phyloP scores from a whole-genome alignment of 2,888 invertebrate genomes.

The Chloroclystis v-ata region DNA sequence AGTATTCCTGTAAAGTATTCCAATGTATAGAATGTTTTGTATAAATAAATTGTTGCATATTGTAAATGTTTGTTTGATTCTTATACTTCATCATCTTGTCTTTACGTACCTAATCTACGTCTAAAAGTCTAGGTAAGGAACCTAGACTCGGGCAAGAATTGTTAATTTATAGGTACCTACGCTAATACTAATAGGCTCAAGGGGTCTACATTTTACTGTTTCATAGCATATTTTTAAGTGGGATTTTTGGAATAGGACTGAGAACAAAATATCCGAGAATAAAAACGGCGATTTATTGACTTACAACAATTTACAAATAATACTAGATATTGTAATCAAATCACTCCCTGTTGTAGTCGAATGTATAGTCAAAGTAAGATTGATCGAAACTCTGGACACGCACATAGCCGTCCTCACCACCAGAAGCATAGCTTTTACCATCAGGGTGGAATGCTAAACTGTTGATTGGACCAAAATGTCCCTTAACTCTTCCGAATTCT shows the following conservation, averaged over 20 bases:
- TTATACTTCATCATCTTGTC: no score
- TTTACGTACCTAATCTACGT: no score
- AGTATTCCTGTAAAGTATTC: slow-evolving; percentile 50
- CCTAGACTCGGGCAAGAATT: no score
- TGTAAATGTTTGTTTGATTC: slow-evolving; percentile 11
- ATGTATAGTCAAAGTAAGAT: slow-evolving; percentile 96
- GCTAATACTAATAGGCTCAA: no score
- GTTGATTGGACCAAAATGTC: slow-evolving; percentile 99
- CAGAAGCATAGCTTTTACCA: slow-evolving; percentile 96
- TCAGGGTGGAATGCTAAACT: slow-evolving; percentile 98
- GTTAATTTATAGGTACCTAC: no score
- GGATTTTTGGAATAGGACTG: background rate
- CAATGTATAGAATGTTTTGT: slow-evolving; percentile 42
- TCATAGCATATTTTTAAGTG: no score
- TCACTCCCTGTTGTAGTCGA: slow-evolving; percentile 85
- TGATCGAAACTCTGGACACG: slow-evolving; percentile 97
- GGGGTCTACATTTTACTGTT: no score
- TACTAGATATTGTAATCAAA: slow-evolving; percentile 31
- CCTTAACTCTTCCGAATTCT: slow-evolving; percentile 98
- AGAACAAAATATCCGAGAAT: slow-evolving; percentile 11
- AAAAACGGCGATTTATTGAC: slow-evolving; percentile 20
- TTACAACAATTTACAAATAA: slow-evolving; percentile 23
- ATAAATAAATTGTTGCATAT: slow-evolving; percentile 61
- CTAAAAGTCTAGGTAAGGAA: no score
- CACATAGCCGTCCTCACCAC: slow-evolving; percentile 99